phyloP scores from a whole-genome alignment of 2,797 vertebrate genomes.

The Gobio occitaniae region DNA sequence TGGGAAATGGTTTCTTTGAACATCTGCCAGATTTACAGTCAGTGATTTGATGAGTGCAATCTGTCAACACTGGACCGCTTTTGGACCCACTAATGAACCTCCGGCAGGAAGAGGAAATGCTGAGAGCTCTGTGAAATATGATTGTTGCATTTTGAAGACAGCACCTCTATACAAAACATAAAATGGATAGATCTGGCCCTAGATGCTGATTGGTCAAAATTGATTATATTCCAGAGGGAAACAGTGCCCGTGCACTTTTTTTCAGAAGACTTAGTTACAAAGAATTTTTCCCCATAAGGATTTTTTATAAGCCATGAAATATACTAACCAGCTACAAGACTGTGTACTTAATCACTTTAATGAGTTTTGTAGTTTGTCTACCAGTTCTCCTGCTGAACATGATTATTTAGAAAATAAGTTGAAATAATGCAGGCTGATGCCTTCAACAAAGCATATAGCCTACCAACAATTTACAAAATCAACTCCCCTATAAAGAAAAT shows the following conservation, averaged over 20 bases:
- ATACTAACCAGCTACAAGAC: too few species aligned
- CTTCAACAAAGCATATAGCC: not conserved
- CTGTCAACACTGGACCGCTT: constrained; percentile 36
- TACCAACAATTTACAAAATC: not conserved
- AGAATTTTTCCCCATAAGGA: not conserved
- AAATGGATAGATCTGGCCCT: not conserved
- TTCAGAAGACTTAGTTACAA: not conserved
- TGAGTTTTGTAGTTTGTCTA: not conserved
- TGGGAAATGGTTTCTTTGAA: constrained; percentile 17
- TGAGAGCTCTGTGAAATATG: constrained; percentile 5
- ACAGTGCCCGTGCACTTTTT: not conserved
- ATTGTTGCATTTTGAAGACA: constrained; percentile 14
- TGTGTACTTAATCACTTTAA: too few species aligned
- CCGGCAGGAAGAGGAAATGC: not conserved
- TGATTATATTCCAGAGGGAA: not conserved
- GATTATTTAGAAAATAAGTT: not conserved
- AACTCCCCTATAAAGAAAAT: not conserved
- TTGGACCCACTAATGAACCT: constrained; percentile 22
- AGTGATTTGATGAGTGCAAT: constrained; percentile 45
- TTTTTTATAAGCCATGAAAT: not conserved
- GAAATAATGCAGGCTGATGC: not conserved
- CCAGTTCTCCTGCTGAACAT: not conserved
- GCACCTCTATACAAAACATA: not conserved
- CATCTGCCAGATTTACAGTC: constrained; percentile 51
- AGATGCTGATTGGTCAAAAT: not conserved